phyloP scores from a whole-genome alignment of 1,140 invertebrate genomes.

The Drosophila pachea region DNA sequence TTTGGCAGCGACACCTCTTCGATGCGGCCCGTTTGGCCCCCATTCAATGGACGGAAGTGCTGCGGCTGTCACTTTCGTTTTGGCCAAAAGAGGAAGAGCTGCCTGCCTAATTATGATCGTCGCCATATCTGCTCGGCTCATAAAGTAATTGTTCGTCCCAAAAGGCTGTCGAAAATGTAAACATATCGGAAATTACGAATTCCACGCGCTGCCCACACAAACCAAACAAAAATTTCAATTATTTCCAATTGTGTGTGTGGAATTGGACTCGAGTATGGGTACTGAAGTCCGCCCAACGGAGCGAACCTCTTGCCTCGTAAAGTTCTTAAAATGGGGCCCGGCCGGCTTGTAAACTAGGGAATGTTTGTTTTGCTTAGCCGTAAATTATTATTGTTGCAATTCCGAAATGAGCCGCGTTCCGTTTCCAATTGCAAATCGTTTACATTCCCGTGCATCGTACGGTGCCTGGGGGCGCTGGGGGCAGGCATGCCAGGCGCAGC shows the following conservation, averaged over 20 bases:
- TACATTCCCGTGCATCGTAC: constrained; percentile 30
- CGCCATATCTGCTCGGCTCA: constrained; percentile 62
- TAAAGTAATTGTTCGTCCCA: constrained; percentile 64
- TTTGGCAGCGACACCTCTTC: constrained; percentile 41
- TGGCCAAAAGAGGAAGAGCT: constrained; percentile 20
- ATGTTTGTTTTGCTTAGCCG: neutral
- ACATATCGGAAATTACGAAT: constrained; percentile 61
- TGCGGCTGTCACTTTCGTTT: constrained; percentile 63
- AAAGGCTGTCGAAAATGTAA: constrained; percentile 22
- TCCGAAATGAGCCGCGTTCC: constrained; percentile 13
- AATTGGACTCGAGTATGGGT: constrained; percentile 19
- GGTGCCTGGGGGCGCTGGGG: constrained; percentile 22
- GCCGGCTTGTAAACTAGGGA: neutral
- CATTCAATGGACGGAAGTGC: constrained; percentile 47
- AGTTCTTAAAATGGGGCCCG: too few species aligned
- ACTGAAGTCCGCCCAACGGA: too few species aligned
- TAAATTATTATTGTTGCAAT: constrained; percentile 20
- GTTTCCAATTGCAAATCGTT: constrained; percentile 16
- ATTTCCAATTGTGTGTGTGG: constrained; percentile 56
- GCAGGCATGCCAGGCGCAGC: constrained; percentile 10
- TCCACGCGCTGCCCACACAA: constrained; percentile 14
- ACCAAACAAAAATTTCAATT: constrained; percentile 65
- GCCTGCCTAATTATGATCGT: constrained; percentile 64
- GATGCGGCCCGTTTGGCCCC: constrained; percentile 22
- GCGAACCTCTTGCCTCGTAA: too few species aligned